Evolutionary conservation across 2,113 vertebrate species (phyloP).

Genomic region (Emydocephalus ijimae): DNA sequence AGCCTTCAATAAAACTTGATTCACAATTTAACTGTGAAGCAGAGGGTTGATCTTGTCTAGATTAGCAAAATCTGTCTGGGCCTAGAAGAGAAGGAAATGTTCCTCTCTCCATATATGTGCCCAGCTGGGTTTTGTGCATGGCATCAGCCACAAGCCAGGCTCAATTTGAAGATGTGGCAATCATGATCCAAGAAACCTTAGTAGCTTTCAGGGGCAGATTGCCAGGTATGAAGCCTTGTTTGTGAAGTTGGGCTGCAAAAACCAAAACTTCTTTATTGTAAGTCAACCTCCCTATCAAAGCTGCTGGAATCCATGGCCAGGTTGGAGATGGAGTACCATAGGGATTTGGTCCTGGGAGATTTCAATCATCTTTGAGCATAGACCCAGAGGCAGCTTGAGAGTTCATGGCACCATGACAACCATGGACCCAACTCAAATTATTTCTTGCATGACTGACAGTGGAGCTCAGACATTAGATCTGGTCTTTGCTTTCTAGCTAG

Average conservation of each 20-base stretch:
- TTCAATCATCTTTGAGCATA: neutral
- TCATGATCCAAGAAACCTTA: neutral
- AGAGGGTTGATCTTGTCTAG: neutral
- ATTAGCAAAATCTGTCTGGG: neutral
- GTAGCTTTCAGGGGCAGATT: neutral
- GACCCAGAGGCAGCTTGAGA: neutral
- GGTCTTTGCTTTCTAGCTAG: neutral
- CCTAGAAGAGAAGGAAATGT: neutral
- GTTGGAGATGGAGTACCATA: neutral
- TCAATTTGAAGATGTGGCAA: neutral
- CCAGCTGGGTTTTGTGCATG: neutral
- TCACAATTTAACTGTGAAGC: neutral
- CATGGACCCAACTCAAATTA: neutral
- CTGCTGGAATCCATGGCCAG: neutral
- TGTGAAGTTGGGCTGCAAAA: neutral
- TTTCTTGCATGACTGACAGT: neutral
- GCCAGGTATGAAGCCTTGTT: neutral
- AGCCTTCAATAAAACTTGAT: neutral
- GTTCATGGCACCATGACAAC: neutral
- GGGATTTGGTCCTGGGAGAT: neutral
- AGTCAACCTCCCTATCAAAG: neutral
- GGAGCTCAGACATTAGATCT: neutral
- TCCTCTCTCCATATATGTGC: neutral
- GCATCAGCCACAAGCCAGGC: neutral
- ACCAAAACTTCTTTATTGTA: neutral